Percentiles rank a stretch among this genome's conserved stretches.
Conservation (phyloP, 2,888 invertebrate genomes). For the Tipula unca region DNA sequence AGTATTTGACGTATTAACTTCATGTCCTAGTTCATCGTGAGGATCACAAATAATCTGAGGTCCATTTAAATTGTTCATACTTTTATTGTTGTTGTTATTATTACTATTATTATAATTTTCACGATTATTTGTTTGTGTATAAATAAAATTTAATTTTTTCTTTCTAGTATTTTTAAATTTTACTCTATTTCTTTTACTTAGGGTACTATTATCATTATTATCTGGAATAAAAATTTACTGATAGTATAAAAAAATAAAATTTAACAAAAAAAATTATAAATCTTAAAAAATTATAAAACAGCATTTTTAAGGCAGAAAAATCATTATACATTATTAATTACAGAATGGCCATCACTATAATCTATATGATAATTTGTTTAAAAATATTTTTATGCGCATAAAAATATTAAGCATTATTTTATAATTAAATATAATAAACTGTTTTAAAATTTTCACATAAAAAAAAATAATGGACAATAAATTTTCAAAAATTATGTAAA, state of each 20-base stretch:
- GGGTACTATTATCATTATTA: not conserved
- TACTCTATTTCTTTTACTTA: not conserved
- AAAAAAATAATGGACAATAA: not conserved
- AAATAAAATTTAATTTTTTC: not conserved
- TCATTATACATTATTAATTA: not conserved
- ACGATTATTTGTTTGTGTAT: not conserved
- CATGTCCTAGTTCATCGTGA: not conserved
- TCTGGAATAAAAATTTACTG: slow-evolving; percentile 18
- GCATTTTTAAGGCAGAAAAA: not conserved
- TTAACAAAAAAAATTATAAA: not conserved
- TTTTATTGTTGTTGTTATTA: not conserved
- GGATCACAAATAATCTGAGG: not conserved
- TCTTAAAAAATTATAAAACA: not conserved
- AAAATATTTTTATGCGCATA: not conserved
- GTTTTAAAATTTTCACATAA: not conserved
- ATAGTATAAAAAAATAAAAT: slow-evolving; percentile 9
- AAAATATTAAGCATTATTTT: not conserved
- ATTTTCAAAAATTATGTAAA: not conserved
- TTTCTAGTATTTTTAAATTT: not conserved
- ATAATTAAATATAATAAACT: not conserved
- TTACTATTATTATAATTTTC: not conserved
- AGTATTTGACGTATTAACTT: not conserved
- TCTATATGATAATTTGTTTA: not conserved
- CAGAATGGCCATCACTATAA: not conserved
- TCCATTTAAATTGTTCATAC: not conserved